A percentile compares a stretch with the other conserved stretches of the same genome.
Evolutionary conservation across 2,888 invertebrate species (phyloP).

Genomic region (Spilarctia lutea): DNA sequence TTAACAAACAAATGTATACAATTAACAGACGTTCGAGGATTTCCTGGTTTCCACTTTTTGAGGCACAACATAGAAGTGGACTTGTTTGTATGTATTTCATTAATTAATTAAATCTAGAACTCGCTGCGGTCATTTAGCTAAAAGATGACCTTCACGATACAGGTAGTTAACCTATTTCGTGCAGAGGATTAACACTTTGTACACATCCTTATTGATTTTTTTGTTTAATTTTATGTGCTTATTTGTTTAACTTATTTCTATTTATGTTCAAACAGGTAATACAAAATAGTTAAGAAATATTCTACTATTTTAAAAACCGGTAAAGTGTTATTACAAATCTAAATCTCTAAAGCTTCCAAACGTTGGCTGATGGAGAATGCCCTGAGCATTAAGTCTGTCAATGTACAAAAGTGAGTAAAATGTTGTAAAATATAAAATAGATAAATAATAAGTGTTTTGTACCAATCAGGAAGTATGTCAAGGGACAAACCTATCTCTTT

Average conservation of each 20-base stretch:
- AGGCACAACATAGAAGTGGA: not conserved
- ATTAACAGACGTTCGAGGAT: not conserved
- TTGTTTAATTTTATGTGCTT: not conserved
- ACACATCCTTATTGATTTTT: slow-evolving; percentile 6
- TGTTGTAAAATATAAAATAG: no score
- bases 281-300: not conserved
- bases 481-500: not conserved
- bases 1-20: not conserved
- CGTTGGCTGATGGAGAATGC: no score
- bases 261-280: not conserved
- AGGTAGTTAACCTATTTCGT: slow-evolving; percentile 1
- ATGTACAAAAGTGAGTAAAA: no score
- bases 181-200: slow-evolving; percentile 1
- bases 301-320: not conserved
- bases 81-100: not conserved
- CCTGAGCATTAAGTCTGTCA: no score
- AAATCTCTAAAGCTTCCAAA: no score
- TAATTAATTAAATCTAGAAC: slow-evolving; percentile 1
- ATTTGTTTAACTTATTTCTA: not conserved
- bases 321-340: not conserved
- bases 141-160: not conserved
- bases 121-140: not conserved
- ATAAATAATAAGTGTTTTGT: no score
- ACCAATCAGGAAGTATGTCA: not conserved
- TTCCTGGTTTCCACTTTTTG: slow-evolving; percentile 1